A percentile compares a stretch with the other conserved stretches of the same genome.
These are phyloP conservation scores for Chiroxiphia lanceolata DNA, from an alignment of 2,797 vertebrate genomes.

Conservation along the genomic window DNA sequence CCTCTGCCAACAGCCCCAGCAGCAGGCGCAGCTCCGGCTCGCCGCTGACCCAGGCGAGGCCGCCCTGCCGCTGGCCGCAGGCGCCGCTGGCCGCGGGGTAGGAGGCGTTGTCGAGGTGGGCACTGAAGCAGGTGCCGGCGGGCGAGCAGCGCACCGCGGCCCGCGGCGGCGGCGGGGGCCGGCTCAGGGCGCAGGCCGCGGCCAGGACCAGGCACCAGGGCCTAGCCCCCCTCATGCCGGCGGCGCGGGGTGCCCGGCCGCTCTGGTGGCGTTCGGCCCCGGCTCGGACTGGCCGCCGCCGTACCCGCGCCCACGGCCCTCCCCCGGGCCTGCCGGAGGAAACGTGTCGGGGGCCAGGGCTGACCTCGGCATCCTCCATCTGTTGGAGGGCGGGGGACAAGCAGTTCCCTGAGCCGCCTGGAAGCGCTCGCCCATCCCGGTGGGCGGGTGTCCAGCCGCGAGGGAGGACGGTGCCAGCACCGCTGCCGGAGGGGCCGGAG, in stretches of 20 bases:
- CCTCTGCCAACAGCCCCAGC: slow-evolving; percentile 21
- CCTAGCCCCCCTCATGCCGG: slow-evolving; percentile 46
- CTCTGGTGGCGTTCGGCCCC: not conserved
- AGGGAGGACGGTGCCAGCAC: not conserved
- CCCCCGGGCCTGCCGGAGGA: slow-evolving; percentile 58
- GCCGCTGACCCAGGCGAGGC: slow-evolving; percentile 73
- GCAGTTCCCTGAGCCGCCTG: not conserved
- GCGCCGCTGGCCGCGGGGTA: slow-evolving; percentile 32
- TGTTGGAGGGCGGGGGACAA: slow-evolving; percentile 1
- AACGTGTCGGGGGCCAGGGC: slow-evolving; percentile 33
- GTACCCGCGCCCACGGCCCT: slow-evolving; percentile 14
- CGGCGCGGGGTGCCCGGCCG: not conserved
- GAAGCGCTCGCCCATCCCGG: not conserved
- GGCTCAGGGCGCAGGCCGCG: not conserved
- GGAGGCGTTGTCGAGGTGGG: slow-evolving; percentile 45
- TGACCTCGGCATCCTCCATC: slow-evolving; percentile 55
- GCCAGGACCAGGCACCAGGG: slow-evolving; percentile 56
- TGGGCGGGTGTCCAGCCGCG: not conserved
- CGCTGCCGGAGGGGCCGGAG: not conserved
- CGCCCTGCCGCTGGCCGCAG: slow-evolving; percentile 45
- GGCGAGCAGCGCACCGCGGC: not conserved
- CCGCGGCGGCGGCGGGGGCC: not conserved
- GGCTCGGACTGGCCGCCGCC: not conserved
- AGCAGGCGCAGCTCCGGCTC: slow-evolving; percentile 66
- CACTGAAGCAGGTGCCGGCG: slow-evolving; percentile 69